Evolutionary conservation across 1,140 invertebrate genomes (phyloP).

Genomic region (Lepidurus apus): DNA sequence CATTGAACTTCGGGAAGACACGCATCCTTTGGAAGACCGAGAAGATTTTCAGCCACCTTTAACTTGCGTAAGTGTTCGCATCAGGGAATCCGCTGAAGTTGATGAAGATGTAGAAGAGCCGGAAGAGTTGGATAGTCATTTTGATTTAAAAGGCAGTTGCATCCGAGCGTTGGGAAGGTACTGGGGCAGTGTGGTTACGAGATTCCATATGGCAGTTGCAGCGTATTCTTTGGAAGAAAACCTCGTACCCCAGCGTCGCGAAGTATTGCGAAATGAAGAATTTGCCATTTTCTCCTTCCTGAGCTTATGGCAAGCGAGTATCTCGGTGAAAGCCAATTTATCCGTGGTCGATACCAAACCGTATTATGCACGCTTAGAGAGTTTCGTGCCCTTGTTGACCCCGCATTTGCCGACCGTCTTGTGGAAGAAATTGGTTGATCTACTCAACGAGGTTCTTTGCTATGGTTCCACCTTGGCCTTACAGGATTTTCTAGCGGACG

Average conservation of each 20-base stretch:
- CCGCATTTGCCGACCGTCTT: constrained; percentile 67
- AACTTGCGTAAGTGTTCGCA: neutral
- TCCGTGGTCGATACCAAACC: constrained; percentile 81
- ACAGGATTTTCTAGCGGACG: constrained; percentile 76
- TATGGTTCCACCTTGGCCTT: constrained; percentile 81
- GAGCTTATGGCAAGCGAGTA: constrained; percentile 81
- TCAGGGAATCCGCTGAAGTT: constrained; percentile 24
- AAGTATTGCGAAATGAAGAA: constrained; percentile 55
- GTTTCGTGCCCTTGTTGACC: constrained; percentile 66
- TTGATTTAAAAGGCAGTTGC: constrained; percentile 65
- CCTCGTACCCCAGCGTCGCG: constrained; percentile 45
- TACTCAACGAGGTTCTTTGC: constrained; percentile 82
- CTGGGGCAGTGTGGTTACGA: constrained; percentile 67
- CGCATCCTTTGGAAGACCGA: constrained; percentile 26
- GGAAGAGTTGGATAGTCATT: constrained; percentile 64
- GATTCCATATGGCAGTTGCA: constrained; percentile 50
- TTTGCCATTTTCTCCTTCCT: constrained; percentile 71
- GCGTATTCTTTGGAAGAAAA: constrained; percentile 11
- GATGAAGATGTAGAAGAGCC: constrained; percentile 48
- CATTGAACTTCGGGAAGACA: constrained; percentile 52
- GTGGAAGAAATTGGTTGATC: constrained; percentile 72
- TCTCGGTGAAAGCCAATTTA: constrained; percentile 81
- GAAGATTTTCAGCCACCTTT: constrained; percentile 5
- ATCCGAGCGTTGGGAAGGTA: constrained; percentile 75
- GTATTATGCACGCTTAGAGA: constrained; percentile 76